These are phyloP conservation scores for Cavia aperea DNA, from an alignment of 2,113 vertebrate genomes.

Conservation along the genomic window DNA sequence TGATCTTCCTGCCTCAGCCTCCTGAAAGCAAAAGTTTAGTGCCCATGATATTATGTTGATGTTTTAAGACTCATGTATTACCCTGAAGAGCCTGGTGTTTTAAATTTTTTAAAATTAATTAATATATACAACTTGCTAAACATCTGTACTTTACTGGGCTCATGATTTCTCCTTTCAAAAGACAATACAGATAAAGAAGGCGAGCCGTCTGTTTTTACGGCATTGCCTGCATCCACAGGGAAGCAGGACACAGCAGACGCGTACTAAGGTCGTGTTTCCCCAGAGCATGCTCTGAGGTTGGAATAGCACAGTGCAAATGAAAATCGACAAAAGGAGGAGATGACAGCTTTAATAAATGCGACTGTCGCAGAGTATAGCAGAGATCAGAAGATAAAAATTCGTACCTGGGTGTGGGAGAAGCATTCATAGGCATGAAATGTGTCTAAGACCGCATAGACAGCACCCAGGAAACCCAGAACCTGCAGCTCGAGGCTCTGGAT, in stretches of 20 bases:
- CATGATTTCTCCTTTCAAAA: neutral
- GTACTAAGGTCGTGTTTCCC: neutral
- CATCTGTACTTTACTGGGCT: neutral
- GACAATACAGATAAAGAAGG: neutral
- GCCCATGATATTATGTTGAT: neutral
- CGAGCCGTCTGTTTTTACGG: neutral
- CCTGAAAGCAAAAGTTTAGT: neutral
- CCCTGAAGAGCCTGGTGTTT: neutral
- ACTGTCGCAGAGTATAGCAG: neutral
- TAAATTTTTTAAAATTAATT: neutral
- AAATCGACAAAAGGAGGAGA: constrained; percentile 12
- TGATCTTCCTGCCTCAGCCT: neutral
- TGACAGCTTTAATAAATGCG: neutral
- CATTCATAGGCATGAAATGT: neutral
- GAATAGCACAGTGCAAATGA: constrained; percentile 2
- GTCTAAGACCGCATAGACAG: neutral
- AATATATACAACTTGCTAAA: constrained; percentile 3
- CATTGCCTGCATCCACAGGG: too few relatives aligned
- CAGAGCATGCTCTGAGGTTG: neutral
- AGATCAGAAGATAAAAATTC: constrained; percentile 12
- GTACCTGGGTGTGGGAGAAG: neutral
- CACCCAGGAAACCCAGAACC: neutral
- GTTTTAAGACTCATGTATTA: neutral
- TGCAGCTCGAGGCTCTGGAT: too few relatives aligned
- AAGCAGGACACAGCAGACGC: neutral